Percentiles rank a stretch among this genome's conserved stretches.
Evolutionary conservation across 2,113 vertebrate species (phyloP).

Genomic region (Perccottus glenii): DNA sequence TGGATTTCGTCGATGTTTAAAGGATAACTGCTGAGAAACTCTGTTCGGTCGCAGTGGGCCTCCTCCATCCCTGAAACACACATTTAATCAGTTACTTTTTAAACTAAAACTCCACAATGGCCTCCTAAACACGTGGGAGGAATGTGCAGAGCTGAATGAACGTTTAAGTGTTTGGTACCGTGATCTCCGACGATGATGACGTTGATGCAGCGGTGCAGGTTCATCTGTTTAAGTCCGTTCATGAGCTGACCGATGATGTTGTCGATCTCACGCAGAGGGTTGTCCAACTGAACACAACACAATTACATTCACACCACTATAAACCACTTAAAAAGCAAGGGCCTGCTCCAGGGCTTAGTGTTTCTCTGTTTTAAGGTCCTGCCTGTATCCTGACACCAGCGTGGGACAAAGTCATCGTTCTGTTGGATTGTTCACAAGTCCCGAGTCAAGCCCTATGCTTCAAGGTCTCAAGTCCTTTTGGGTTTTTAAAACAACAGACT

Average conservation of each 20-base stretch:
- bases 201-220: constrained; percentile 93
- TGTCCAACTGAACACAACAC: constrained; percentile 82
- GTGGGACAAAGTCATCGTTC: no score
- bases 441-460: no score
- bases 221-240: constrained; percentile 96
- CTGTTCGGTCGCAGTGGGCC: constrained; percentile 90
- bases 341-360: no score
- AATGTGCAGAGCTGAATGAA: neutral
- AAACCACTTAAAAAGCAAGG: no score
- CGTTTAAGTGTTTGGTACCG: constrained; percentile 78
- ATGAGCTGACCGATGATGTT: constrained; percentile 94
- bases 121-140: no score
- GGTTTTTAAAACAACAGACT: no score
- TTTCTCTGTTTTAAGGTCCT: no score
- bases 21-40: constrained; percentile 92
- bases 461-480: no score
- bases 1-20: constrained; percentile 89
- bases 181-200: constrained; percentile 97
- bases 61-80: constrained; percentile 91
- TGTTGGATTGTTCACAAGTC: no score
- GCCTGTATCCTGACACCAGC: no score
- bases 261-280: constrained; percentile 91
- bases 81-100: neutral
- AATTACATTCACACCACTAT: neutral
- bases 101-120: no score